phyloP scores from a whole-genome alignment of 2,113 vertebrate genomes.

The Prochilodus magdalenae region DNA sequence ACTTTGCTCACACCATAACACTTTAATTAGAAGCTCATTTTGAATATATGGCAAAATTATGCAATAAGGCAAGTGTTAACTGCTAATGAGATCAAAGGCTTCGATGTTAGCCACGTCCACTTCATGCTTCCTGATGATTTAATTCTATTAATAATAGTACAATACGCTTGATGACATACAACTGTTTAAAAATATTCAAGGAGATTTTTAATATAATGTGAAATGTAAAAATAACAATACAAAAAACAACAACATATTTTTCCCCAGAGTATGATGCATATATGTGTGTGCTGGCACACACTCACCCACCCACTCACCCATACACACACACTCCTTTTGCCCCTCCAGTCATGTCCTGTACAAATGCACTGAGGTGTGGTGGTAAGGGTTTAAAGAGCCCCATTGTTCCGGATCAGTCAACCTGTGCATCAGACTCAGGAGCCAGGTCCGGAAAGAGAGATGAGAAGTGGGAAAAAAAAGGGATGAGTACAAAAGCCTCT shows the following conservation, averaged over 20 bases:
- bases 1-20: too few relatives aligned
- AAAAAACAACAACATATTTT: not conserved
- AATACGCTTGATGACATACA: not conserved
- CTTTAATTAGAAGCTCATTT: too few relatives aligned
- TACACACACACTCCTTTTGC: not conserved
- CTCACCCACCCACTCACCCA: conserved; percentile 55
- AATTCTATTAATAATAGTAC: not conserved
- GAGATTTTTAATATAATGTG: too few relatives aligned
- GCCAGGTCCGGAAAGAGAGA: conserved; percentile 36
- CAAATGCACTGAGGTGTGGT: conserved; percentile 70
- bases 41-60: too few relatives aligned
- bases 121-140: too few relatives aligned
- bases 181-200: too few relatives aligned
- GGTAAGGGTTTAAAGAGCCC: conserved; percentile 67
- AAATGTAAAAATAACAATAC: not conserved
- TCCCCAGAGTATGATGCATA: not conserved
- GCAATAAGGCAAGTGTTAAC: too few relatives aligned
- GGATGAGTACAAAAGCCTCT: conserved; percentile 45
- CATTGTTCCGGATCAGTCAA: conserved; percentile 75
- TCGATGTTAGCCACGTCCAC: too few relatives aligned
- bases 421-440: conserved; percentile 63
- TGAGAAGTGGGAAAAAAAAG: conserved; percentile 32
- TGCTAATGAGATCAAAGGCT: too few relatives aligned
- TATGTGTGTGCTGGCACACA: not conserved
- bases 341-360: conserved; percentile 47